phyloP scores from a whole-genome alignment of 2,797 vertebrate species.

The Geotrypetes seraphini region DNA sequence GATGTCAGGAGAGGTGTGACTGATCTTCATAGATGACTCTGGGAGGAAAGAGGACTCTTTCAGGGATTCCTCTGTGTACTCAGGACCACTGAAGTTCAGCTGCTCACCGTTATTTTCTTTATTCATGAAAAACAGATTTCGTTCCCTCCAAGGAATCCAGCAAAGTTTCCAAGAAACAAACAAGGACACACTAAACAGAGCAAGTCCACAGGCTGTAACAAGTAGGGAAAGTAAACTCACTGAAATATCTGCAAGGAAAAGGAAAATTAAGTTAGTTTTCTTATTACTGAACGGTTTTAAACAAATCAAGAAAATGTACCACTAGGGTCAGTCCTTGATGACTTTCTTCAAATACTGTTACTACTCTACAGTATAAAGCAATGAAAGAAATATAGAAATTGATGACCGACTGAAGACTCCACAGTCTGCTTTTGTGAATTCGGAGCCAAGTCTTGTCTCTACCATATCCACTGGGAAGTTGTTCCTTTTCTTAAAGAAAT shows the following conservation, averaged over 20 bases:
- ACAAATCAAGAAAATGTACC: too few relatives aligned
- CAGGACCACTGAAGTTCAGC: slow-evolving; percentile 76
- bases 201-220: slow-evolving; percentile 90
- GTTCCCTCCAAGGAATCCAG: slow-evolving; percentile 97
- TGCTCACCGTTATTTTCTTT: slow-evolving; percentile 78
- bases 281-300: too few relatives aligned
- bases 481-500: too few relatives aligned
- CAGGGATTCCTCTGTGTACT: slow-evolving; percentile 80
- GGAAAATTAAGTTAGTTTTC: too few relatives aligned
- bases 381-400: too few relatives aligned
- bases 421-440: too few relatives aligned
- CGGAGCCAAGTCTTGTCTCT: too few relatives aligned
- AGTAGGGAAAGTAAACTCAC: slow-evolving; percentile 88
- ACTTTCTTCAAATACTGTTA: too few relatives aligned
- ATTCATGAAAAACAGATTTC: slow-evolving; percentile 65
- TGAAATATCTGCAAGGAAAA: slow-evolving; percentile 79
- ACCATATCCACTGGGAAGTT: too few relatives aligned
- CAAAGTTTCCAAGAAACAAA: slow-evolving; percentile 98
- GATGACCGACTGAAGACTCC: too few relatives aligned
- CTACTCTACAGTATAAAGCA: too few relatives aligned
- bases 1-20: slow-evolving; percentile 93
- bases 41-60: slow-evolving; percentile 72
- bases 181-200: slow-evolving; percentile 89
- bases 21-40: slow-evolving; percentile 95
- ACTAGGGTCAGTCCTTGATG: too few relatives aligned